A percentile compares a stretch with the other conserved stretches of the same genome.
Conservation (phyloP, 2,888 invertebrate species). For the Sesia bembeciformis region DNA sequence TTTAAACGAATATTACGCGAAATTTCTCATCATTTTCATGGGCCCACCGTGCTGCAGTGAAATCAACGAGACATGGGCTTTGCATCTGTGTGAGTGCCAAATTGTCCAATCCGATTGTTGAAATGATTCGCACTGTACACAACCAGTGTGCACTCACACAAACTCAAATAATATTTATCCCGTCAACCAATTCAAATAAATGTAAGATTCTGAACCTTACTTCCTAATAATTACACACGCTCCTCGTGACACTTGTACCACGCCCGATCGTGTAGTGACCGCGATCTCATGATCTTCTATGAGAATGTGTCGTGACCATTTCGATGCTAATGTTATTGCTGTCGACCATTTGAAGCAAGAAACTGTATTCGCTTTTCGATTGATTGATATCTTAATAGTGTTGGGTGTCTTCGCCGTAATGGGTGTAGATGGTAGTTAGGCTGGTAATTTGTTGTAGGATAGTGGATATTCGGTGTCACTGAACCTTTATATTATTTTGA, state of each 20-base stretch:
- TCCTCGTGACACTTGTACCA: conserved; percentile 3
- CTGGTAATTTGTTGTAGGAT: background rate
- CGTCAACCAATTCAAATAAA: too few species aligned
- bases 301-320: conserved; percentile 37
- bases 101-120: too few species aligned
- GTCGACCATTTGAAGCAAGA: conserved; percentile 28
- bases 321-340: conserved; percentile 57
- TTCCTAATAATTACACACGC: too few species aligned
- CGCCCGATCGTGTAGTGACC: conserved; percentile 1
- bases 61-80: too few species aligned
- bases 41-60: too few species aligned
- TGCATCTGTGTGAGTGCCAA: too few species aligned
- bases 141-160: too few species aligned
- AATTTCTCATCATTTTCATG: too few species aligned
- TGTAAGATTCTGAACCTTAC: too few species aligned
- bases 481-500: background rate
- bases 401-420: conserved; percentile 8
- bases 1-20: too few species aligned
- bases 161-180: too few species aligned
- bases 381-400: conserved; percentile 66
- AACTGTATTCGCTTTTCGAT: conserved; percentile 22
- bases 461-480: background rate
- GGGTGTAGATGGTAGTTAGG: conserved; percentile 4
- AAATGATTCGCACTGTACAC: too few species aligned
- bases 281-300: conserved; percentile 18